phyloP scores from a whole-genome alignment of 2,113 vertebrate genomes.

The Pachyramphus minor region DNA sequence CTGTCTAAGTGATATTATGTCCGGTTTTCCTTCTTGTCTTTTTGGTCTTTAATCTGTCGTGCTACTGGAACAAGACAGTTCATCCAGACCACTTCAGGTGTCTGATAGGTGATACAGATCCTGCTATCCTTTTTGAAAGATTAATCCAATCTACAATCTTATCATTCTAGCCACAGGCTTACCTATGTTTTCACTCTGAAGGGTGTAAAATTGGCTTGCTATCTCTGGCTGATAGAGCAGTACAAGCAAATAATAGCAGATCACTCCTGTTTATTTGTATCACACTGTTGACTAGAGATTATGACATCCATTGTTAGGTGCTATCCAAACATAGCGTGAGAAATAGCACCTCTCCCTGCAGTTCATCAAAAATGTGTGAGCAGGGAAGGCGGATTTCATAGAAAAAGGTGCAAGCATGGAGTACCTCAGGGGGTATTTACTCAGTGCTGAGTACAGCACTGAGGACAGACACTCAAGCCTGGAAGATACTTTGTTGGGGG shows the following conservation, averaged over 20 bases:
- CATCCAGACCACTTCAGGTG: not conserved
- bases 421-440: not conserved
- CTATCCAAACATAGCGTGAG: not conserved
- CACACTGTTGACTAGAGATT: not conserved
- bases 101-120: not conserved
- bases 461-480: not conserved
- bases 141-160: constrained; percentile 11
- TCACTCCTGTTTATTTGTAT: constrained; percentile 31
- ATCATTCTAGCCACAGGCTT: not conserved
- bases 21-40: not conserved
- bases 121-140: not conserved
- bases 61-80: not conserved
- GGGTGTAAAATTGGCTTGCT: constrained; percentile 39
- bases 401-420: not conserved
- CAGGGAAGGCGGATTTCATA: not conserved
- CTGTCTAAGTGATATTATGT: not conserved
- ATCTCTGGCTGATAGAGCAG: not conserved
- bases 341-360: not conserved
- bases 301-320: constrained; percentile 19
- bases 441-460: not conserved
- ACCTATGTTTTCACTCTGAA: constrained; percentile 2
- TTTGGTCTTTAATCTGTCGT: not conserved
- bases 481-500: not conserved
- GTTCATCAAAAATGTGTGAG: not conserved
- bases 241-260: not conserved